Base-by-base conservation (phyloP, 2,113 vertebrate genomes). In the Aptenodytes patagonicus region DNA sequence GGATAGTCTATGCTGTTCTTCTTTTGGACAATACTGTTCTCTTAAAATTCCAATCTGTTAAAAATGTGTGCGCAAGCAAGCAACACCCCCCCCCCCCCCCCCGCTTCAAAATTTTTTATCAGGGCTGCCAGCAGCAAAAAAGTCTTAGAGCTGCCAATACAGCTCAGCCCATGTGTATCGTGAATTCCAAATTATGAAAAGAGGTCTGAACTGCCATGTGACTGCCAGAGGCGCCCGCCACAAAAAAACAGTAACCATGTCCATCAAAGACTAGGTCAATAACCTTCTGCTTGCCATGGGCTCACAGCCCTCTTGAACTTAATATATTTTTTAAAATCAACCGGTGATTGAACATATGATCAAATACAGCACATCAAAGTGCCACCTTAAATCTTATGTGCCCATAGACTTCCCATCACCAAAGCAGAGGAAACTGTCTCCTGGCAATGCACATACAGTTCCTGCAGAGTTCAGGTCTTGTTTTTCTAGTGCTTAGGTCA, bases 21-120 rank as follows among this genome's bases (percentile, higher is more conserved):
- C 29, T 77, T 65, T 54, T 68, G 46, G 32, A 51, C 10, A 51
- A 22, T 20, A 42, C 2, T 57, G 22, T 28, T 49, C 42, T 52
- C 36, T 69, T 72, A 49, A 93, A 93, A 72, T 10, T 32, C 17
- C 16, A 32, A 6, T 10, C 4, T 18, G 9, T 62, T 57, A 73
- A 85, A 36, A 1, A 36, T 1, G 4, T 52, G 10, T n/a, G 42
- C 0, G 1, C 24, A n/a, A 49, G 36, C 3, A 49, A 71, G 38
- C 17, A 86, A 40, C 80, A 57, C 22, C 2, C 0, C 0, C 2
- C 1, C 13, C 22, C 2, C 0, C 0, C 2, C 1, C 13, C 42
- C 47, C 62, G 49, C 9, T 75, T 84, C 24, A 57, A 25, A 21
- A 7, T 11, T 62, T 90, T 87, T 73, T 46, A 42, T 42, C 24